Evolutionary conservation across 2,888 invertebrate species (phyloP), one percentile per base, ranked within the genome.

Genomic region (Sarcophaga caerulescens): DNA sequence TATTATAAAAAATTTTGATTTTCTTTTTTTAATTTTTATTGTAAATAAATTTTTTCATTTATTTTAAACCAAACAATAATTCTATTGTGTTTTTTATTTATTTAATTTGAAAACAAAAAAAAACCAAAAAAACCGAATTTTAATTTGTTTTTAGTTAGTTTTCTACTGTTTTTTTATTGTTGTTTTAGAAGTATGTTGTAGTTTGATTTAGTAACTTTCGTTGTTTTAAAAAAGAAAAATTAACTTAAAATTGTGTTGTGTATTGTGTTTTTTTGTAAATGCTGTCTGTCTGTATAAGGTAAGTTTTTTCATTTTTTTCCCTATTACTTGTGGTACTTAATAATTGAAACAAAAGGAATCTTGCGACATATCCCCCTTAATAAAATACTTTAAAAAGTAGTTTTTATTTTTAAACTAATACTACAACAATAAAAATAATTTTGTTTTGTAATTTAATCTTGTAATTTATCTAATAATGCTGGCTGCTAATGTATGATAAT

Each of bases 31-130:
- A 1, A 35, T 69, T 11, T 52, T 57, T 62, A 52, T 60, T 80
- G 71, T 81, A 84, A 86, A 77, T 81, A 81, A 86, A 86, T 71
- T 17, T 66, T 60, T 85, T 69, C 63, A 63, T 76, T 79, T 65
- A 77, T 77, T 84, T 77, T 81, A 83, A 80, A 60, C 57, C 65
- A 76, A 66, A 59, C 60, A 60, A 60, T 17, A 60, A 60, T 60
- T 60, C 66, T 66, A 66, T 68, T 73, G 21, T 59, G 47, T 68
- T 19, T 14, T 60, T 23, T 63, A 35, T 17, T 70, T 60, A 57
- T 5, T 59, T 76, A 59, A 59, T 75, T 81, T 44, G 5, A 70
- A 70, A 57, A 75, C 62, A 62, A 35, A 35, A 25, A 5, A 25
- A 3, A 25, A 25, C 2, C 2, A 25, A 25, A 25, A 35, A 6